A percentile compares a stretch with the other conserved stretches of the same genome.
Conservation (phyloP, 35 echinoderm and acorn worm genomes). For the Ptychodera flava region DNA sequence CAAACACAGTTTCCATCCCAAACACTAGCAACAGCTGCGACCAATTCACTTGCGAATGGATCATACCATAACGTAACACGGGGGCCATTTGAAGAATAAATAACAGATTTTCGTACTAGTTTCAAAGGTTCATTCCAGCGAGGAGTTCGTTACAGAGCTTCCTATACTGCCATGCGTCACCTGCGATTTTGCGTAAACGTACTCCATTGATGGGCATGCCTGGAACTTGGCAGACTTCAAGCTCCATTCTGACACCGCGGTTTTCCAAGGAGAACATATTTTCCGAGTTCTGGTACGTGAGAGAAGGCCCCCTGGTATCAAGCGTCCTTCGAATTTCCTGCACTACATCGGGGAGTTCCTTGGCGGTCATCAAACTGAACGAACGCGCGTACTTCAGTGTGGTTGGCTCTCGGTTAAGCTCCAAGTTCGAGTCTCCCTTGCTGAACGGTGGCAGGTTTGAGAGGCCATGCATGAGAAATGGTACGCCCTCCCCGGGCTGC, state of each 20-base stretch:
- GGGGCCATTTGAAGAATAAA: too few relatives aligned
- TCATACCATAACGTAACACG: too few relatives aligned
- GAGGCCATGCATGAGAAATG: neutral
- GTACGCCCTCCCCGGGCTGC: neutral
- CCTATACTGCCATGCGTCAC: conserved; percentile 79
- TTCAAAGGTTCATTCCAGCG: conserved; percentile 70
- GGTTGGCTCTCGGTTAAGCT: conserved; percentile 45
- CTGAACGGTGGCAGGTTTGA: neutral
- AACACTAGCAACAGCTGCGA: too few relatives aligned
- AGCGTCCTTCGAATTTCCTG: conserved; percentile 80
- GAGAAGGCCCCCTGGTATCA: conserved; percentile 60
- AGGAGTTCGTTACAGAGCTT: conserved; percentile 85
- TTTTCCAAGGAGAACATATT: conserved; percentile 86
- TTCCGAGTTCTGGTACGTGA: conserved; percentile 78
- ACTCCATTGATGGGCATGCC: conserved; percentile 83
- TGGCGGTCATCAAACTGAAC: conserved; percentile 86
- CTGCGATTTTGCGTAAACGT: conserved; percentile 81
- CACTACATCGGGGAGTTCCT: conserved; percentile 77
- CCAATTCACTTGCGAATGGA: too few relatives aligned
- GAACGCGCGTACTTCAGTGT: conserved; percentile 83
- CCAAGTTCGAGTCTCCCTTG: conserved; percentile 41
- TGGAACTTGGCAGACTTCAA: conserved; percentile 91
- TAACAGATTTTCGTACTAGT: too few relatives aligned
- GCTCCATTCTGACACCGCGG: conserved; percentile 75
- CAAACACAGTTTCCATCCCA: too few relatives aligned